These are phyloP conservation scores for Dryococelus australis DNA, from an alignment of 2,888 invertebrate species.

Conservation along the genomic window DNA sequence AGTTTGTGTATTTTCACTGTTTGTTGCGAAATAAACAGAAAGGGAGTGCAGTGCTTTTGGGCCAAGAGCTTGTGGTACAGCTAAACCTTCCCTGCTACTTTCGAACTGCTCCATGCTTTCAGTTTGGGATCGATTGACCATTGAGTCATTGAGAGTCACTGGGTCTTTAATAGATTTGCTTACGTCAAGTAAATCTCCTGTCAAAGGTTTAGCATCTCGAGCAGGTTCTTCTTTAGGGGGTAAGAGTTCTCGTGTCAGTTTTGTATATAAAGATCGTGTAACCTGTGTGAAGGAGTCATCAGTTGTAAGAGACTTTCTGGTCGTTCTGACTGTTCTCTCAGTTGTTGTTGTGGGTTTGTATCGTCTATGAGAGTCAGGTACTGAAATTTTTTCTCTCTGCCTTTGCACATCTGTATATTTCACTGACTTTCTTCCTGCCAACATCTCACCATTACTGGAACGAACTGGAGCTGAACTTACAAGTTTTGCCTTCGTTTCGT, in stretches of 20 bases:
- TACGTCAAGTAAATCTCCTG: constrained; percentile 21
- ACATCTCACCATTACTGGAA: not conserved
- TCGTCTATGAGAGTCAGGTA: not conserved
- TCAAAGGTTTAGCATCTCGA: not conserved
- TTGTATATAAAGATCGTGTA: constrained; percentile 1
- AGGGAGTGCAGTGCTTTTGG: constrained; percentile 80
- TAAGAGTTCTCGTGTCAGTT: not conserved
- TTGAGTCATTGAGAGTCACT: constrained; percentile 7
- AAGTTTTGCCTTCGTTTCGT: not conserved
- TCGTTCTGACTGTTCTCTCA: not conserved
- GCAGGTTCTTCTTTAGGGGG: not conserved
- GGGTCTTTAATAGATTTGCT: constrained; percentile 32
- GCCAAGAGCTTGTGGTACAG: constrained; percentile 76
- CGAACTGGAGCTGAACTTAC: not conserved
- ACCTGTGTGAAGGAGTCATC: not conserved
- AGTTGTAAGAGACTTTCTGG: constrained; percentile 1
- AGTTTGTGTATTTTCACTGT: constrained; percentile 60
- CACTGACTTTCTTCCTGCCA: not conserved
- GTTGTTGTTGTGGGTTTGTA: not conserved
- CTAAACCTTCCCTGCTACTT: constrained; percentile 64
- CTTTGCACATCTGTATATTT: not conserved
- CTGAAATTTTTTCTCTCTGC: not conserved
- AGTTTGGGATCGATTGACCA: not conserved
- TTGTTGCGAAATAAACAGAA: constrained; percentile 81
- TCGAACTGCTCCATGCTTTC: not conserved